Base-by-base conservation (phyloP, 2,888 invertebrate species). In the Rotaria macrura region DNA sequence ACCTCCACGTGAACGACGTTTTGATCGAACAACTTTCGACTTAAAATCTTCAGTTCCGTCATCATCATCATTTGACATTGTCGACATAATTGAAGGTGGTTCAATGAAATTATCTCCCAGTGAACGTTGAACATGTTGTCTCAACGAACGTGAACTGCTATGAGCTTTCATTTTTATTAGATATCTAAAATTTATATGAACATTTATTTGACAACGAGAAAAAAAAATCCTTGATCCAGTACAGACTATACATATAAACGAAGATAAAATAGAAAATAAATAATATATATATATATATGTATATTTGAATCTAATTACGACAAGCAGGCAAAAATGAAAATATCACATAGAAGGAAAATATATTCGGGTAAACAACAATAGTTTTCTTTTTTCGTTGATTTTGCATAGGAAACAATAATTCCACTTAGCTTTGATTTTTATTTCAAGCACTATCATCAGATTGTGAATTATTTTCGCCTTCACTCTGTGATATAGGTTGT, bases 81-180 rank as follows among this genome's bases (percentile, higher is more conserved):
- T 38, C 4, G 79, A 79, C 40, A 79, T 43, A 25, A 79, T 43
- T 2, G 79, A 79, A n/a, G 79, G 79, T 79, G 79, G 79, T 43
- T 79, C 79, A 43, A 79, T 14, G n/a, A 79, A 79, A 79, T 79
- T 43, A 43, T 40, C 12, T n/a, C 43, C 43, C 4, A 79, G 10
- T 79, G 79, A n/a, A 43, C 79, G 79, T 43, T 79, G 79, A n/a
- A 43, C n/a, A 79, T 79, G 79, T 43, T 79, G 43, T 79, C 79
- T 40, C n/a, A 79, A 43, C 1, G 79, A 79, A 12, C 79, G 23
- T 79, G 43, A n/a, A 79, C 74, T 74, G 25, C 40, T 25, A 43
- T n/a, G 17, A 20, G 20, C 43, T 1, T 23, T 25, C 79, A 79
- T 74, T 25, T 74, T 74, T 74, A 38, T 65, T 34, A 34, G 9